Base-by-base conservation (phyloP, 2,797 vertebrate genomes). In the Lepilemur ruficaudatus region DNA sequence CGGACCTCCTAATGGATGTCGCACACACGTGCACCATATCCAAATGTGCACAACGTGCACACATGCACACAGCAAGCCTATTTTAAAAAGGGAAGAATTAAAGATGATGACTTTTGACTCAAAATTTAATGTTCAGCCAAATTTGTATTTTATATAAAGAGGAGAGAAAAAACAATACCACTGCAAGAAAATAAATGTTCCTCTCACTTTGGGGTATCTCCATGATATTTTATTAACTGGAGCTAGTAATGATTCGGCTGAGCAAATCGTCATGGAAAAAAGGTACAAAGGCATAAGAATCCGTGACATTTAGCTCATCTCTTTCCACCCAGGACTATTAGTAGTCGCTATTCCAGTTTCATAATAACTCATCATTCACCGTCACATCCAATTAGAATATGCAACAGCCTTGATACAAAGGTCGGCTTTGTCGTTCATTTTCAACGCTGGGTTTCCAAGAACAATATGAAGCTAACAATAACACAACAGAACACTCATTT, bases 101-200 rank as follows among this genome's bases (percentile, higher is more conserved):
- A 83, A 95, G 55, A 75, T 79, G 75, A 76, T n/a, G n/a, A n/a
- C 57, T 65, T 88, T 11, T 55, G 13, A 93, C 52, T 97, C 41
- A 96, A 95, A 93, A 48, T 35, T 50, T 78, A 80, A 96, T 1
- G 91, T 90, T 97, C 84, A 97, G 57, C 72, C 7, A 72, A 93
- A 41, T 38, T 91, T 30, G 1, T 83, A 91, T 91, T 91, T 88
- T 35, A 84, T 22, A 35, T 46, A 41, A 95, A 95, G 59, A 79
- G 48, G 43, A 94, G 35, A 89, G 78, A 90, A 92, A 38, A 82
- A 63, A 22, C 4, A 89, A 55, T 61, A 97, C 6, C 23, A 55
- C 4, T 23, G 76, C 1, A 80, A 76, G 72, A 86, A 97, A 98
- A 86, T 50, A 96, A 75, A 91, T 20, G 17, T 67, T 55, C 69